Conservation (phyloP, 2,113 vertebrate genomes). For the Aspidoscelis tigris region DNA sequence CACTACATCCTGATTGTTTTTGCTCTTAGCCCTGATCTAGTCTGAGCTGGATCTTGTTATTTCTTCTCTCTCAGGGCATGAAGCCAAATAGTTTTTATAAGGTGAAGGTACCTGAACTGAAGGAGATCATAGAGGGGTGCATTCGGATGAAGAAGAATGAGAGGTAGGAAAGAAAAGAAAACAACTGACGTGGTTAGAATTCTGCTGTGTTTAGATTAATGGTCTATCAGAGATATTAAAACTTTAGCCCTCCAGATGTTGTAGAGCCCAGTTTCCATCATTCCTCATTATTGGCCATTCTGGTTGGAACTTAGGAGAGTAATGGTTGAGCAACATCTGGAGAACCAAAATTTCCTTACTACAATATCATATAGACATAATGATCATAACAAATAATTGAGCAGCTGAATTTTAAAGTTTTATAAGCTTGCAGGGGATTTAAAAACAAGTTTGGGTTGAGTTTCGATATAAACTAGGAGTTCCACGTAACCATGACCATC, state of each 20-base stretch:
- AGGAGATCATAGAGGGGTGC: conserved; percentile 98
- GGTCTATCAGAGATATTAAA: neutral
- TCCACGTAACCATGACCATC: neutral
- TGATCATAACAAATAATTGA: too few relatives aligned
- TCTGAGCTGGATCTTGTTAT: neutral
- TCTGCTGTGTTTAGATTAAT: neutral
- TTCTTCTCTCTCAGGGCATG: conserved; percentile 80
- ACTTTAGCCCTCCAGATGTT: neutral
- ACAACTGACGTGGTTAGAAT: fast-evolving
- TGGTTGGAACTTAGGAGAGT: neutral
- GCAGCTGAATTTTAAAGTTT: too few relatives aligned
- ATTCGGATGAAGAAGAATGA: conserved; percentile 95
- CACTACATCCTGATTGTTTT: neutral
- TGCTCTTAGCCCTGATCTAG: too few relatives aligned
- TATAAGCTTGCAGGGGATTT: neutral
- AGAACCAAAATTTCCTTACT: neutral
- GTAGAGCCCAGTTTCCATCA: neutral
- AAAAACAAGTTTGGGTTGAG: too few relatives aligned
- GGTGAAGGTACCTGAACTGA: conserved; percentile 95
- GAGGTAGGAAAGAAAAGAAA: conserved; percentile 75
- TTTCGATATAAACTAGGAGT: neutral
- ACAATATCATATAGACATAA: neutral
- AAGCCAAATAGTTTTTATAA: conserved; percentile 98
- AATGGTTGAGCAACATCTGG: neutral
- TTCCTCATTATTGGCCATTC: neutral